Evolutionary conservation across 2,888 invertebrate species (phyloP), one percentile per base, ranked within the genome.

Genomic region (Rhagophthalmus giganteus): DNA sequence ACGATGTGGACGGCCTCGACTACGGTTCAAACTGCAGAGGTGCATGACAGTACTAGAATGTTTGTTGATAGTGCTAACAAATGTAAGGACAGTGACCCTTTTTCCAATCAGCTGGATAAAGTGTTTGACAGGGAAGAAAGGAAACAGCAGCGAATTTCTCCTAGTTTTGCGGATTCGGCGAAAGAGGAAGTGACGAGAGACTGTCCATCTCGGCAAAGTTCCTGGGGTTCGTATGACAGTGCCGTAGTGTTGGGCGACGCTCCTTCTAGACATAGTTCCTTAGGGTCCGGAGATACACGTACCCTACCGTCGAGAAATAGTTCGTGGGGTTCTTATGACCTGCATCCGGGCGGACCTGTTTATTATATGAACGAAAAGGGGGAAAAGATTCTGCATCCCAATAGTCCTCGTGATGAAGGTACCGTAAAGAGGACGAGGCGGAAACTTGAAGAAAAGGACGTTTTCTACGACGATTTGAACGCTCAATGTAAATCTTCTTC

Each of bases 161-260:
- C 67, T 45, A 60, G 66, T 57, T 71, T 60, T 67, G 56, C 58
- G 35, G 67, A 69, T 41, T 42, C 46, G 10, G 34, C 63, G 24
- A 57, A 35, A 13, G 70, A 69, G 13, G 65, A 66, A 15, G 51
- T 61, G 1, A 60, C 67, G 7, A 66, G 80, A 15, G 79, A 81
- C 24, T 79, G 79, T 27, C 81, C 83, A 1, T 82, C 83, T 58
- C 76, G 88, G 20, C 88, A 88, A 71, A 86, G 85, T 72, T 88
- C 88, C 35, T 88, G 88, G 87, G 83, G 83, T 65, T 85, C 85
- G 20, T 84, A 84, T 70, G 89, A 89, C 73, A 88, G 88, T 69
- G 88, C 87, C 14, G 86, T 87, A 24, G 85, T 83, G 33, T 76
- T 85, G 54, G 80, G 81, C 54, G 87, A 87, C 60, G 71, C 77